Base-by-base conservation (phyloP, 64 coral and sea anemone species). In the Montipora sp. region DNA sequence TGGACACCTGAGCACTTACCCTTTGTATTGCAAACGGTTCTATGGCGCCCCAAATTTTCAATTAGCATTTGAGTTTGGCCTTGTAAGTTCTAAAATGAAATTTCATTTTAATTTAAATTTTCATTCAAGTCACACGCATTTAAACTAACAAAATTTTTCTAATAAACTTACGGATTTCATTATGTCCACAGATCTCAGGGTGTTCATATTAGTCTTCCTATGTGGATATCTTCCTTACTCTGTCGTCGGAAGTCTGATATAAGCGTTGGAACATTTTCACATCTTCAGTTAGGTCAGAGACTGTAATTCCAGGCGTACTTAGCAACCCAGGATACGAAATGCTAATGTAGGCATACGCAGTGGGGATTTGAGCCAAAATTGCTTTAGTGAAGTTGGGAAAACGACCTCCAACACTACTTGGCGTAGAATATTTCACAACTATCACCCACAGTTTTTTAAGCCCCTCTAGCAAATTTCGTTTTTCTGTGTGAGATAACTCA, bases 351-450 rank as follows among this genome's bases (percentile, higher is more conserved):
- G 77, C 89, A 78, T 51, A 92, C 16, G 57, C 84, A 77, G 77
- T 61, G 13, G 91, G 46, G 2, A 45, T 11, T 57, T 7, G 1
- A 57, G 53, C 11, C 6, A 57, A 7, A 57, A 7, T 4, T 5
- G 20, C 77, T n/a, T 77, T 68, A 14, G 89, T 70, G 8, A 14
- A 36, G 59, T 76, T 7, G 44, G 94, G 94, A 10, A 92, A 83
- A 47, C 89, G 74, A 14, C 89, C 94, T 43, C 71, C 43, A 5
- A 95, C 51, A 46, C 89, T 83, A 59, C 58, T 89, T 50, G 94
- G 94, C 21, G 85, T 92, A 3, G 90, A 92, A 20, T 92, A 92
- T 50, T 92, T 92, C 5, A 92, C 90, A 18, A 36, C 57, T 24
- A 82, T 8, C 49, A 21, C 66, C 45, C 36, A 95, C 3, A 9